Percentiles rank a stretch among this genome's conserved stretches.
Conservation (phyloP, 1,140 invertebrate species). For the Hesperophylax magnus region DNA sequence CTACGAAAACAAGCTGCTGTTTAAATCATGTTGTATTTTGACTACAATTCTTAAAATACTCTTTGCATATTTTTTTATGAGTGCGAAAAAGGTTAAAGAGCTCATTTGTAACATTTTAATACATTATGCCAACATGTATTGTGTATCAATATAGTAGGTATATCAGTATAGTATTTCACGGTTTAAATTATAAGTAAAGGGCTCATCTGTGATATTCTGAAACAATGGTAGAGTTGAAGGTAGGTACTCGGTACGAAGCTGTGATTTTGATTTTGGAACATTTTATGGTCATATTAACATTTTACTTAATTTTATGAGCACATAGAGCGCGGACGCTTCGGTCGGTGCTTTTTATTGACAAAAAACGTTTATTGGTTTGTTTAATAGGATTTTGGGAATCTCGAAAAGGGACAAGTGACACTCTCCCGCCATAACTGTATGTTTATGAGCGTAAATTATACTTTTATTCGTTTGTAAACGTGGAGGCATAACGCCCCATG, state of each 20-base stretch:
- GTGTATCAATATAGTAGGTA: too few species aligned
- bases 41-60: too few species aligned
- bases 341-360: constrained; percentile 37
- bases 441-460: constrained; percentile 41
- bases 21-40: too few species aligned
- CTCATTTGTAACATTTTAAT: too few species aligned
- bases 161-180: too few species aligned
- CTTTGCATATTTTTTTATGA: too few species aligned
- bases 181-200: too few species aligned
- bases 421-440: not conserved
- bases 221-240: too few species aligned
- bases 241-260: constrained; percentile 1
- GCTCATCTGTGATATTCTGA: too few species aligned
- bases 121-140: too few species aligned
- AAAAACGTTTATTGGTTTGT: constrained; percentile 32
- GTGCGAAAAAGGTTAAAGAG: too few species aligned
- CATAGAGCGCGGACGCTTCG: not conserved
- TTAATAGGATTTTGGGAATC: constrained; percentile 24
- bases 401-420: constrained; percentile 35
- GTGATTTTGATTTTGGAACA: constrained; percentile 38
- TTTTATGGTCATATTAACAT: constrained; percentile 53
- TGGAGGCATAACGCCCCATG: not conserved
- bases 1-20: too few species aligned
- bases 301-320: constrained; percentile 48
- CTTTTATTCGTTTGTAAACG: constrained; percentile 12